Evolutionary conservation across 2,797 vertebrate species (phyloP).

Genomic region (Rhabdophis nuchalis): DNA sequence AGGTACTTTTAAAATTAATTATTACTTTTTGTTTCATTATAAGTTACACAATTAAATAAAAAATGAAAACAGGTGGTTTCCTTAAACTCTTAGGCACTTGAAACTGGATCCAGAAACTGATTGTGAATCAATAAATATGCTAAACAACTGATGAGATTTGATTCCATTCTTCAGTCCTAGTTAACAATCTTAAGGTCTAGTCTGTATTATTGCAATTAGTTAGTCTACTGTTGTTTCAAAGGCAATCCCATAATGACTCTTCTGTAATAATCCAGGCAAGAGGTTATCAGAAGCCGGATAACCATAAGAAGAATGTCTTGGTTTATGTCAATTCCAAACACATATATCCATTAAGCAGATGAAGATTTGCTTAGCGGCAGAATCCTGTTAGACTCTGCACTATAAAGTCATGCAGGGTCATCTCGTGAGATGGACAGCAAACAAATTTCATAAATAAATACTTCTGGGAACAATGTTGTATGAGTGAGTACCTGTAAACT

Average conservation of each 20-base stretch:
- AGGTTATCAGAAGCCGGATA: not conserved
- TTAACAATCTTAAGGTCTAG: not conserved
- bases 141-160: not conserved
- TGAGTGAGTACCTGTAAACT: not conserved
- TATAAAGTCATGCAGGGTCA: not conserved
- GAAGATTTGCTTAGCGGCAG: not conserved
- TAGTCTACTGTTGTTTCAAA: not conserved
- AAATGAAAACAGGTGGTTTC: not conserved
- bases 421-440: not conserved
- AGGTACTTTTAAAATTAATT: conserved; percentile 58
- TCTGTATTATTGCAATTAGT: not conserved
- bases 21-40: not conserved
- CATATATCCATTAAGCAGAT: not conserved
- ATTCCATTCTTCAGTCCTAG: not conserved
- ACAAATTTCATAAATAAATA: not conserved
- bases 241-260: not conserved
- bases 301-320: not conserved
- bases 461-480: not conserved
- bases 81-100: not conserved
- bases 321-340: not conserved
- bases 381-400: not conserved
- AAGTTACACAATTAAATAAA: not conserved
- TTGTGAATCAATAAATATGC: not conserved
- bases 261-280: not conserved
- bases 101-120: not conserved